Evolutionary conservation across 2,113 vertebrate genomes (phyloP).

Genomic region (Cisticola juncidis): DNA sequence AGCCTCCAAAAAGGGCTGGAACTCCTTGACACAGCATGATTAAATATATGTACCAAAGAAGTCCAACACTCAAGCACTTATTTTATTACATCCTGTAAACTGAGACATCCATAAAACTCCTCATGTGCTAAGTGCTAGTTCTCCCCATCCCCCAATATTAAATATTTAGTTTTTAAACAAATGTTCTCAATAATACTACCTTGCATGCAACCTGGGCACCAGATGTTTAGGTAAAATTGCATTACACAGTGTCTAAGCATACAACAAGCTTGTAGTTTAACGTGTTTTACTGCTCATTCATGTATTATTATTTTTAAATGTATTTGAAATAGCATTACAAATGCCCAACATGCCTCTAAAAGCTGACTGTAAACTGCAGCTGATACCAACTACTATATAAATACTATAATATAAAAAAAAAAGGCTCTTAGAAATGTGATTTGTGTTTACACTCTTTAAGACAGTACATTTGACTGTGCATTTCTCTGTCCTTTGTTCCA

Average conservation of each 20-base stretch:
- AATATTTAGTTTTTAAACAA: slow-evolving; percentile 72
- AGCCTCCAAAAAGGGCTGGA: slow-evolving; percentile 20
- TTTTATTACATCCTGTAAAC: slow-evolving; percentile 74
- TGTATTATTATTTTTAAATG: slow-evolving; percentile 58
- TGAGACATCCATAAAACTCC: slow-evolving; percentile 69
- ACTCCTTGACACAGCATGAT: slow-evolving; percentile 49
- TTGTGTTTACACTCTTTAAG: slow-evolving; percentile 40
- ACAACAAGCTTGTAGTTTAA: slow-evolving; percentile 61
- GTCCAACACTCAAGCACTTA: slow-evolving; percentile 61
- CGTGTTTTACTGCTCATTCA: slow-evolving; percentile 65
- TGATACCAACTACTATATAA: slow-evolving; percentile 48
- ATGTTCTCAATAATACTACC: slow-evolving; percentile 71
- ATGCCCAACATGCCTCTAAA: slow-evolving; percentile 70
- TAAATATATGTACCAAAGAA: slow-evolving; percentile 70
- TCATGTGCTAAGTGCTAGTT: slow-evolving; percentile 56
- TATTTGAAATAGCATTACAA: slow-evolving; percentile 64
- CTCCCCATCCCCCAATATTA: slow-evolving; percentile 60
- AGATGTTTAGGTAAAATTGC: slow-evolving; percentile 74
- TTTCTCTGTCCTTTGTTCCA: neutral
- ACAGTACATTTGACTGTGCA: neutral
- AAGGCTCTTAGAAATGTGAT: slow-evolving; percentile 11
- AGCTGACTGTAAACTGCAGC: slow-evolving; percentile 54
- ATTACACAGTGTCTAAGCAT: slow-evolving; percentile 53
- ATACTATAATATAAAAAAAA: neutral
- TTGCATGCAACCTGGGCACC: slow-evolving; percentile 69